Base-by-base conservation (phyloP, 1,140 invertebrate genomes). In the Pseudomyrmex flavicornis region DNA sequence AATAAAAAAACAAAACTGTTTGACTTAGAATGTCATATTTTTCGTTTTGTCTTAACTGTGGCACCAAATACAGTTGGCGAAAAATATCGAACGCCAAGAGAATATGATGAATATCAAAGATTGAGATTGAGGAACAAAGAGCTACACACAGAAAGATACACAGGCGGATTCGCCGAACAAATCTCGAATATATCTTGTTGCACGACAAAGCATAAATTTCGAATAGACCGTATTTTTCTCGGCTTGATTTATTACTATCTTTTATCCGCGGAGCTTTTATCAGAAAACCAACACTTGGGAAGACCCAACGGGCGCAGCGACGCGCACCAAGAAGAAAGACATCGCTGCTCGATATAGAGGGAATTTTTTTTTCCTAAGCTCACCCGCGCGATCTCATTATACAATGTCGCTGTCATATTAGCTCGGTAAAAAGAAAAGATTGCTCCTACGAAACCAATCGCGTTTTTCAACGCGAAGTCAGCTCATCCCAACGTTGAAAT, bases 171-270 rank as follows among this genome's bases (percentile, higher is more conserved):
- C 26, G 4, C 15, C 35, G 10, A 56, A 17, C 10, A 59, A 54
- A 69, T 69, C 7, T 58, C 54, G 50, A 13, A 68, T 46, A 68
- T 10, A 13, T 56, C 26, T 44, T 35, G 48, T 76, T 35, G 35
- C 35, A 66, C 46, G n/a, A 58, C n/a, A 12, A 80, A 80, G 54
- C 54, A 50, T 48, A 72, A 75, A 79, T 46, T 65, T 58, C 62
- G 15, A 54, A 77, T 44, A 46, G 26, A 69, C 2, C 50, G 22
- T 52, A 22, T 70, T 70, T 69, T 69, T 13, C 66, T 17, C 22
- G 44, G 58, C 76, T 72, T 72, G 66, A 48, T 72, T 61, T 79
- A 79, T 79, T 69, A 79, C 15, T 70, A 35, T 35, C 35, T 35
- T 35, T 48, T 35, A 35, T 59, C 70, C 44, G 17, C 20, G 70